phyloP scores from a whole-genome alignment of 2,888 invertebrate species.

The Drosophila macrothrix region DNA sequence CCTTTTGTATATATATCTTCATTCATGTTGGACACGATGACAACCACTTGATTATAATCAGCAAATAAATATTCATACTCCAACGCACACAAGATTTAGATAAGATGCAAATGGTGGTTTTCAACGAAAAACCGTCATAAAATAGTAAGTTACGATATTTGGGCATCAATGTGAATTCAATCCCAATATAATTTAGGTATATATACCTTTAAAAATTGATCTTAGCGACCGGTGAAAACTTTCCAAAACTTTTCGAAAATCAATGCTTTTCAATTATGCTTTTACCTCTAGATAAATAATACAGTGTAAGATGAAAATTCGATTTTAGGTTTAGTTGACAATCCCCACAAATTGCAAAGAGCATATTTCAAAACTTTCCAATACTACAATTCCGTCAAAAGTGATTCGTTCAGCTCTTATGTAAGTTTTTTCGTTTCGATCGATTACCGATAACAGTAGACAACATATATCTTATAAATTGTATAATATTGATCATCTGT shows the following conservation, averaged over 20 bases:
- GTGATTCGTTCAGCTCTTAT: not conserved
- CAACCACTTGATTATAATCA: constrained; percentile 61
- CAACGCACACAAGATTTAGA: constrained; percentile 4
- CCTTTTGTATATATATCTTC: constrained; percentile 36
- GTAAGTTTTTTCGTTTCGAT: no score
- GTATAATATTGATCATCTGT: not conserved
- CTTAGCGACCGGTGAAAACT: not conserved
- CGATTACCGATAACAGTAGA: not conserved
- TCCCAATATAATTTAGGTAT: not conserved
- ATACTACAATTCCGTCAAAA: not conserved
- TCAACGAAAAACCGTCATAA: not conserved
- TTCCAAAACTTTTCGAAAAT: not conserved
- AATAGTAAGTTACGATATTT: not conserved
- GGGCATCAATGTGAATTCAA: not conserved
- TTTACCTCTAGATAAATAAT: not conserved
- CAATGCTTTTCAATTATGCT: not conserved
- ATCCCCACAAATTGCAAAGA: not conserved
- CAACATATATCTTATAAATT: not conserved
- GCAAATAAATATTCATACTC: not conserved
- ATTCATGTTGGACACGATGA: constrained; percentile 60
- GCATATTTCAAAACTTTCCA: not conserved
- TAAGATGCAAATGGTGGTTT: not conserved
- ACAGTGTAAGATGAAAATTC: not conserved
- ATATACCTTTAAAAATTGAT: not conserved
- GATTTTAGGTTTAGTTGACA: not conserved